Percentiles rank a stretch among this genome's conserved stretches.
phyloP scores from a whole-genome alignment of 2,797 vertebrate species.

The Apogon talboti region DNA sequence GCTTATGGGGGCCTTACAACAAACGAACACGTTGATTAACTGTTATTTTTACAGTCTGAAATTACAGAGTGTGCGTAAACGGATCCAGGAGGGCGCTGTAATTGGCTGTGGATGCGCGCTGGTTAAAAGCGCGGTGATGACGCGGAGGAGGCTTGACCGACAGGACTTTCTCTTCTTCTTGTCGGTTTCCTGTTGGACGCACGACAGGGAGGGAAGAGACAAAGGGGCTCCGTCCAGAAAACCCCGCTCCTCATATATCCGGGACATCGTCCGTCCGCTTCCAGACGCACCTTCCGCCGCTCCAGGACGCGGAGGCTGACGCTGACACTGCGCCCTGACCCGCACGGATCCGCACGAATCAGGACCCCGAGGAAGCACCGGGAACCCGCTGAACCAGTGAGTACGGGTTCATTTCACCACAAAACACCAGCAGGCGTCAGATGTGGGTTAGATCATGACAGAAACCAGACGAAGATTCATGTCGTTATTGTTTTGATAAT shows the following conservation, averaged over 20 bases:
- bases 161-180: conserved; percentile 45
- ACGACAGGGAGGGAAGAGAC: conserved; percentile 8
- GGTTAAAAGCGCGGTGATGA: conserved; percentile 60
- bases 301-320: too few species aligned
- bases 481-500: too few species aligned
- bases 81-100: conserved; percentile 23
- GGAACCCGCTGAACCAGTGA: conserved; percentile 46
- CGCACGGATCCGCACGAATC: conserved; percentile 22
- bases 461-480: too few species aligned
- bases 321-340: conserved; percentile 4
- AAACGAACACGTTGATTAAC: conserved; percentile 50
- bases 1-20: conserved; percentile 14
- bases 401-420: not conserved
- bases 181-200: conserved; percentile 48
- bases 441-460: too few species aligned
- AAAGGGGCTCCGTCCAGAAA: conserved; percentile 21
- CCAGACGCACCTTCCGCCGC: too few species aligned
- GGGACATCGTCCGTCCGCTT: conserved; percentile 6
- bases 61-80: conserved; percentile 57
- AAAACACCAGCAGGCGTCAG: too few species aligned
- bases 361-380: conserved; percentile 12
- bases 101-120: conserved; percentile 35
- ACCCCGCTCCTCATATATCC: conserved; percentile 37
- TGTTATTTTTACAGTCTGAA: conserved; percentile 65
- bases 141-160: conserved; percentile 54